Evolutionary conservation across 2,113 vertebrate species (phyloP), one percentile per base, ranked within the genome.

Genomic region (Cavia aperea): DNA sequence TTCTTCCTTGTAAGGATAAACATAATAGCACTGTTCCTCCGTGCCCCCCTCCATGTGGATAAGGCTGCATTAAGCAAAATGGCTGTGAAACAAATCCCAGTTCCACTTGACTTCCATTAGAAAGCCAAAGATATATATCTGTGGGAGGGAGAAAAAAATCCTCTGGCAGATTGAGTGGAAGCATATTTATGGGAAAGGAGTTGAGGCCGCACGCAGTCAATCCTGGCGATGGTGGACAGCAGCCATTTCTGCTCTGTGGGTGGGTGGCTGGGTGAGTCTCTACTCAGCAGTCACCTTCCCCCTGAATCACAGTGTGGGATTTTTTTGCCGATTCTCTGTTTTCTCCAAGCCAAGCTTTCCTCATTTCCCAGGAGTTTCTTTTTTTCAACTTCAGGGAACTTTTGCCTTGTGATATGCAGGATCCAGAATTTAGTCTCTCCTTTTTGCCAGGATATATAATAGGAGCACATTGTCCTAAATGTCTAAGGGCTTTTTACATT

Each of bases 101-200:
- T 84, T 94, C 87, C 26, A 58, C 85, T 83, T 94, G 85, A 62
- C 56, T 94, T 79, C 89, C 94, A 90, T 92, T 92, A 95, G 87
- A 79, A 94, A 96, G 95, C 91, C 91, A 88, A 88, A 93, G 95
- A 96, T 82, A 94, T 43, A 79, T 90, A 81, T 89, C 82, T 23
- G 66, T 36, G 79, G 93, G 93, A 90, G 92, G 91, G 49, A 91
- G 84, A 31, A 13, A 85, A 51, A 54, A 84, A 13, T 88, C 79
- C 66, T 73, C 39, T 12, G 0, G 73, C 43, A 73, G 91, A 68
- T 73, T 89, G 89, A 90, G 87, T 14, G 5, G 96, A 81, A 88
- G 77, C 86, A 87, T 95, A 94, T 94, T 94, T 93, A 95, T 0
- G 77, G 93, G 94, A 84, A 72, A 73, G 79, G 83, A 93, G 89